Evolutionary conservation across 2,888 invertebrate genomes (phyloP).

Genomic region (Epiblema foenella): DNA sequence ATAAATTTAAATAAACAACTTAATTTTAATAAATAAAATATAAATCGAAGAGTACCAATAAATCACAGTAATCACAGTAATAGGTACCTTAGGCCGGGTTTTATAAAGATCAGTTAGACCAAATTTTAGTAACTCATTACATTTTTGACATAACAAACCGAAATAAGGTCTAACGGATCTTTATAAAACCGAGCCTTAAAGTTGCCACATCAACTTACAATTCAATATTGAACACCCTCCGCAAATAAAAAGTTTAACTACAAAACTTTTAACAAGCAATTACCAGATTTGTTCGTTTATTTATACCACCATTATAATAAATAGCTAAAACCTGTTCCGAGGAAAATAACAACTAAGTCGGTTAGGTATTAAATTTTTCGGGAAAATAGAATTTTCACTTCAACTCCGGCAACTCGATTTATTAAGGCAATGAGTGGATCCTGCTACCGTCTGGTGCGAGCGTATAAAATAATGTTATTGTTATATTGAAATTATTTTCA

Average conservation of each 20-base stretch:
- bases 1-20: too few relatives aligned
- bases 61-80: too few relatives aligned
- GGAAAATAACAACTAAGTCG: conserved; percentile 37
- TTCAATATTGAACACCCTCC: neutral
- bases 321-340: conserved; percentile 15
- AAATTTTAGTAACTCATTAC: too few relatives aligned
- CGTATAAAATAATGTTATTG: conserved; percentile 8
- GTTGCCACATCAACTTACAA: neutral
- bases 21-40: too few relatives aligned
- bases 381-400: conserved; percentile 37
- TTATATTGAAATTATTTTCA: neutral
- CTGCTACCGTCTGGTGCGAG: conserved; percentile 12
- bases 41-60: too few relatives aligned
- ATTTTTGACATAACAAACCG: too few relatives aligned
- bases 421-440: conserved; percentile 42
- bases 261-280: conserved; percentile 6
- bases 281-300: conserved; percentile 6
- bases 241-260: neutral
- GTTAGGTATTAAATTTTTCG: conserved; percentile 38
- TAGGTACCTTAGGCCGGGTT: too few relatives aligned
- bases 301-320: conserved; percentile 9
- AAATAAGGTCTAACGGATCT: too few relatives aligned
- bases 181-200: too few relatives aligned
- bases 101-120: too few relatives aligned
- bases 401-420: conserved; percentile 39